These are phyloP conservation scores for Acleris sparsana DNA, from an alignment of 2,888 invertebrate genomes.

Conservation along the genomic window DNA sequence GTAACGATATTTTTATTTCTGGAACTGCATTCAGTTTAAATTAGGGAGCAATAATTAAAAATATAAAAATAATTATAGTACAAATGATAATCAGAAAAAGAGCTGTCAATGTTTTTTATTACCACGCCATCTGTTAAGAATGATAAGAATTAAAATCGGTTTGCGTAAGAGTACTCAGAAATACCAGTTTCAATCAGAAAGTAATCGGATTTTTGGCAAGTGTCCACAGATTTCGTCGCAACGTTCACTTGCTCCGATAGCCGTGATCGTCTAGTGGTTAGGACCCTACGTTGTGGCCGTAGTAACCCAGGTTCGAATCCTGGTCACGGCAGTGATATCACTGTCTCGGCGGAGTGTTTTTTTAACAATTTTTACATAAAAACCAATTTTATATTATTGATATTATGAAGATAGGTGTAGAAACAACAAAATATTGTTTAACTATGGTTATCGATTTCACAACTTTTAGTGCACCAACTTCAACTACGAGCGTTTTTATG, in stretches of 20 bases:
- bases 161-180: constrained; percentile 11
- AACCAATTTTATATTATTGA: not conserved
- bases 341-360: constrained; percentile 50
- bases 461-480: too few species aligned
- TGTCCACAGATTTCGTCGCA: constrained; percentile 39
- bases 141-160: not conserved
- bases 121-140: constrained; percentile 17
- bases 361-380: constrained; percentile 27
- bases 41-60: too few species aligned
- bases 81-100: too few species aligned
- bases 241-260: constrained; percentile 48
- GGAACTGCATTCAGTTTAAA: too few species aligned
- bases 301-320: constrained; percentile 87
- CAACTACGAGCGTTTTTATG: too few species aligned
- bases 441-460: too few species aligned
- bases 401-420: not conserved
- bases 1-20: too few species aligned
- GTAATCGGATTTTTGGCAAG: constrained; percentile 21
- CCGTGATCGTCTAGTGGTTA: constrained; percentile 86
- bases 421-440: not conserved
- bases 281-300: constrained; percentile 85
- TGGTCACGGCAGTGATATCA: constrained; percentile 85
- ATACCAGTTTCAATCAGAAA: constrained; percentile 8
- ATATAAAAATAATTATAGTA: too few species aligned
- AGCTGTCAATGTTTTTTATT: not conserved